Conservation (phyloP, 35 echinoderm and acorn worm species). For the Holothuria glaberrima region DNA sequence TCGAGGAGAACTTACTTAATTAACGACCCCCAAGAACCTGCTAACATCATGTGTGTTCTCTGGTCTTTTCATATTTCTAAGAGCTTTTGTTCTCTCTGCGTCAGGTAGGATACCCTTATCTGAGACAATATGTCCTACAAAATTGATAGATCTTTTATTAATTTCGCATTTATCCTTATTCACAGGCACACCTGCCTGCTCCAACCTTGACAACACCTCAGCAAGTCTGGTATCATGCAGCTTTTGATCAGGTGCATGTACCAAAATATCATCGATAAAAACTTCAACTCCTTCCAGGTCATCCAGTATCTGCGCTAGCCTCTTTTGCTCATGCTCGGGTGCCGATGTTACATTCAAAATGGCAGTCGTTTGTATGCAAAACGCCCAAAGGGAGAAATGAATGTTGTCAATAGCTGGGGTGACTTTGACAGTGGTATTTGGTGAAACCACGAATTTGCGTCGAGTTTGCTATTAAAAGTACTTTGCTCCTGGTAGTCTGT, state of each 20-base stretch:
- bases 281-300: slow-evolving; percentile 64
- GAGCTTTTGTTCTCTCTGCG: slow-evolving; percentile 58
- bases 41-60: slow-evolving; percentile 52
- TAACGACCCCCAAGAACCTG: slow-evolving; percentile 62
- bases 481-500: slow-evolving; percentile 19
- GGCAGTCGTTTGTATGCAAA: slow-evolving; percentile 53
- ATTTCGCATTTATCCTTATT: slow-evolving; percentile 82
- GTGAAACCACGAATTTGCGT: slow-evolving; percentile 71
- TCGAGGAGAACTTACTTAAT: slow-evolving; percentile 56
- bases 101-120: slow-evolving; percentile 61
- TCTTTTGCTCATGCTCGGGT: slow-evolving; percentile 64
- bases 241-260: slow-evolving; percentile 54
- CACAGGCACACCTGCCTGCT: slow-evolving; percentile 54
- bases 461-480: slow-evolving; percentile 63
- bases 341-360: slow-evolving; percentile 62
- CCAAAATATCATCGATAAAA: slow-evolving; percentile 65
- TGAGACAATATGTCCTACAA: slow-evolving; percentile 73
- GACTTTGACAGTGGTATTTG: slow-evolving; percentile 62
- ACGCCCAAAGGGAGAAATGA: slow-evolving; percentile 70
- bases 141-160: slow-evolving; percentile 21
- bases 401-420: slow-evolving; percentile 64
- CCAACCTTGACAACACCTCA: slow-evolving; percentile 49
- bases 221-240: slow-evolving; percentile 61
- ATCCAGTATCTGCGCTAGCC: slow-evolving; percentile 60
- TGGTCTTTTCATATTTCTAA: slow-evolving; percentile 35